Base-by-base conservation (phyloP, 2,888 invertebrate genomes). In the Polia nebulosa region DNA sequence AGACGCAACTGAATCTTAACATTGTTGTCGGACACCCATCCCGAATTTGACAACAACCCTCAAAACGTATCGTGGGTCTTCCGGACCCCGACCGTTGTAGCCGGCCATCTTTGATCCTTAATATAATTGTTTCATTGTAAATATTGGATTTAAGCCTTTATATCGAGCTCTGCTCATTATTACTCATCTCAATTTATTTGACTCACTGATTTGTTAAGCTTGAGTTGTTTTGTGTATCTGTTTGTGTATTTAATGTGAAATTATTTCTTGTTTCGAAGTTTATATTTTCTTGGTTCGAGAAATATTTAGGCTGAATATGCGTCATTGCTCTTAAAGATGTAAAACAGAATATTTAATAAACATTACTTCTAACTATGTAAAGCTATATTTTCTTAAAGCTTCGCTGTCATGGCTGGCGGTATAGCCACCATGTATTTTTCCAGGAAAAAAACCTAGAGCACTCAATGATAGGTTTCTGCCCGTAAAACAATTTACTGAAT, bases 11-110 rank as follows among this genome's bases (percentile, higher is more conserved):
- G 70, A 78, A 67, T 72, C 79, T 68, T 88, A 88, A 90, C 87
- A 81, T 86, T 88, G 86, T 89, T 89, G 85, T 87, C 84, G 84
- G 85, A 82, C 83, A 79, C 72, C 80, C 83, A 76, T 82, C 76
- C 71, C 83, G 52, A 87, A 87, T 85, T 85, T 81, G 80, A 81
- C 82, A 85, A 83, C 83, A 70, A 65, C 85, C 81, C 76, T 73
- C 63, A 70, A 72, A 76, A 82, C 67, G 77, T 72, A 84, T 87
- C 84, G 80, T 64, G 69, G 83, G 70, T 76, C 85, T 87, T 88
- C 84, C 86, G 82, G 83, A 81, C 82, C 80, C 75, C 55, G 4
- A 15, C 61, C 65, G 85, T 88, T 86, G 85, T 65, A 81, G 71
- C n/a, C 32, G 20, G 65, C 57, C 58, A 64, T 67, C 55, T 63